phyloP scores from a whole-genome alignment of 2,113 vertebrate species.

The Trichechus manatus region DNA sequence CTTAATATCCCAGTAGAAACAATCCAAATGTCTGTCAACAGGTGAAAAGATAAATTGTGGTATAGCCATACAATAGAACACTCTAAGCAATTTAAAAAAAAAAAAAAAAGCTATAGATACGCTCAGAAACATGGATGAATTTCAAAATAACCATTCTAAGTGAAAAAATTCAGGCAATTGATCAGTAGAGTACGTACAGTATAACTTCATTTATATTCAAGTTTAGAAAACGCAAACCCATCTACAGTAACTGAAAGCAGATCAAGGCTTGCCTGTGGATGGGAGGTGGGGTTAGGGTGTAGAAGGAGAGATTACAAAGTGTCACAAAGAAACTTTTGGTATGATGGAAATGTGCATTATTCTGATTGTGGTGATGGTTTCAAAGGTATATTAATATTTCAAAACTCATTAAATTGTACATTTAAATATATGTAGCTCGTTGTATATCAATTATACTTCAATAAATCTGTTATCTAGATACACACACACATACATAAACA shows the following conservation, averaged over 20 bases:
- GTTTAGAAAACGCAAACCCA: too few relatives aligned
- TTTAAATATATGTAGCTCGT: background rate
- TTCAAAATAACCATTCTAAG: background rate
- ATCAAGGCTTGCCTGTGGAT: background rate
- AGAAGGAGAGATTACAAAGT: background rate
- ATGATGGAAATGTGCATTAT: background rate
- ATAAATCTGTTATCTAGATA: background rate
- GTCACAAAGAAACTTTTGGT: background rate
- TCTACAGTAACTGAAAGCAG: background rate
- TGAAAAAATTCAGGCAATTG: background rate
- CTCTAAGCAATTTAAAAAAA: background rate
- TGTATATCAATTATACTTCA: background rate
- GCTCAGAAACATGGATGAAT: too few relatives aligned
- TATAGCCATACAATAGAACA: background rate
- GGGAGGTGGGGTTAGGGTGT: background rate
- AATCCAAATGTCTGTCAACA: constrained; percentile 6
- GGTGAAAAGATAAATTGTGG: background rate
- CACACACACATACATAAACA: background rate
- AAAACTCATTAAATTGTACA: constrained; percentile 25
- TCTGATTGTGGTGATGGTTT: constrained; percentile 50
- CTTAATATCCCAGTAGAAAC: background rate
- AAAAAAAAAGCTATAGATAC: background rate
- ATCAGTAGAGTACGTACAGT: background rate
- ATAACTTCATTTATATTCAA: background rate
- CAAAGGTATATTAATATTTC: background rate